These are phyloP conservation scores for Heliconius nattereri DNA, from an alignment of 1,140 invertebrate species.

Conservation along the genomic window DNA sequence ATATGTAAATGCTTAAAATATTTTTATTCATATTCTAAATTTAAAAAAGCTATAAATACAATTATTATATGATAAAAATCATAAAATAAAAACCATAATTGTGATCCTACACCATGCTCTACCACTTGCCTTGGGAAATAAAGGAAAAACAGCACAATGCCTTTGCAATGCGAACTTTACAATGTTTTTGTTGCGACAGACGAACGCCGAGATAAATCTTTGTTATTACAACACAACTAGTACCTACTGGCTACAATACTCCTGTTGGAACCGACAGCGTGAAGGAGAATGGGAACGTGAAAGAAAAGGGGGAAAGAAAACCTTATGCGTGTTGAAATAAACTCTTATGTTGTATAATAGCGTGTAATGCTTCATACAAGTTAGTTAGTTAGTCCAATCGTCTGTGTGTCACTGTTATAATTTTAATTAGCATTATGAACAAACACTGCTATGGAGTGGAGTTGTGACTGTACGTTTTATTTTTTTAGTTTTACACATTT, in stretches of 20 bases:
- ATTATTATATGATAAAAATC: background rate
- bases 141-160: background rate
- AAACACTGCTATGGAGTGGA: background rate
- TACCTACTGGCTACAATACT: background rate
- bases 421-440: background rate
- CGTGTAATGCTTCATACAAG: background rate
- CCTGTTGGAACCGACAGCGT: background rate
- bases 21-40: too few relatives aligned
- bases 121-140: background rate
- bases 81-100: background rate
- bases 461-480: too few relatives aligned
- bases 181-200: conserved; percentile 3
- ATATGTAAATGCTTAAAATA: too few relatives aligned
- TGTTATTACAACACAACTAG: background rate
- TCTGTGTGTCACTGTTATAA: background rate
- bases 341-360: background rate
- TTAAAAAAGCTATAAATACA: too few relatives aligned
- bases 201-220: conserved; percentile 1
- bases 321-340: background rate
- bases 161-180: background rate
- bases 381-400: background rate
- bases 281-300: background rate
- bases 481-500: too few relatives aligned
- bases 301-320: background rate
- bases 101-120: background rate